These are phyloP conservation scores for Thymelicus lineola DNA, from an alignment of 2,888 invertebrate genomes.

Conservation along the genomic window DNA sequence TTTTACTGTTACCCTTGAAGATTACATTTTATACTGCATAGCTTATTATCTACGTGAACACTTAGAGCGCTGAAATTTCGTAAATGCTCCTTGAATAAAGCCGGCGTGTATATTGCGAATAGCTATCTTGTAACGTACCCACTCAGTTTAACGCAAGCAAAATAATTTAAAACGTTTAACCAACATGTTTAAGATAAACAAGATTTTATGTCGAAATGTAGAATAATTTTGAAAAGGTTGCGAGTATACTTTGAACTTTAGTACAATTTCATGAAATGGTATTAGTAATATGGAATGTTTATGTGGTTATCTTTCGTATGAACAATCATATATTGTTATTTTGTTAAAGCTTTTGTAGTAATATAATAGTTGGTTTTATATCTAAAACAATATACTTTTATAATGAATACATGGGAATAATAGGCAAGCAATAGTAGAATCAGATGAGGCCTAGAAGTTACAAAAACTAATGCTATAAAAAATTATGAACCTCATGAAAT, in stretches of 20 bases:
- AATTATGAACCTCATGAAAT: too few species aligned
- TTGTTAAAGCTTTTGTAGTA: too few species aligned
- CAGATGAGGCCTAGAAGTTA: too few species aligned
- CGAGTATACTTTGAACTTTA: not conserved
- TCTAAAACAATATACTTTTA: too few species aligned
- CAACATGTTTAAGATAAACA: slow-evolving; percentile 10
- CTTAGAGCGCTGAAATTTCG: slow-evolving; percentile 16
- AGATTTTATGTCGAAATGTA: slow-evolving; percentile 2
- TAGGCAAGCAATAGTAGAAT: too few species aligned
- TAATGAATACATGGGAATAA: too few species aligned
- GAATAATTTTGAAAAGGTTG: slow-evolving; percentile 2
- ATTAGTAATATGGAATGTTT: too few species aligned
- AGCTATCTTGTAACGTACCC: slow-evolving; percentile 17
- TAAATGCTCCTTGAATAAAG: slow-evolving; percentile 13
- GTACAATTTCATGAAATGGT: too few species aligned
- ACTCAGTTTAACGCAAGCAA: slow-evolving; percentile 12
- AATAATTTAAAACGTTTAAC: slow-evolving; percentile 20
- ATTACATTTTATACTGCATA: slow-evolving; percentile 9
- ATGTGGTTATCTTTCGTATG: too few species aligned
- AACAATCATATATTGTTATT: too few species aligned
- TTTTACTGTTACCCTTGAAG: not conserved
- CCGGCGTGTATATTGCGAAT: slow-evolving; percentile 9
- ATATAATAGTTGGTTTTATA: too few species aligned
- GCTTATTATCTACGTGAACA: not conserved
- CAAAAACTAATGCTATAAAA: too few species aligned